Conservation (phyloP, 2,888 invertebrate species). For the Meganola albula region DNA sequence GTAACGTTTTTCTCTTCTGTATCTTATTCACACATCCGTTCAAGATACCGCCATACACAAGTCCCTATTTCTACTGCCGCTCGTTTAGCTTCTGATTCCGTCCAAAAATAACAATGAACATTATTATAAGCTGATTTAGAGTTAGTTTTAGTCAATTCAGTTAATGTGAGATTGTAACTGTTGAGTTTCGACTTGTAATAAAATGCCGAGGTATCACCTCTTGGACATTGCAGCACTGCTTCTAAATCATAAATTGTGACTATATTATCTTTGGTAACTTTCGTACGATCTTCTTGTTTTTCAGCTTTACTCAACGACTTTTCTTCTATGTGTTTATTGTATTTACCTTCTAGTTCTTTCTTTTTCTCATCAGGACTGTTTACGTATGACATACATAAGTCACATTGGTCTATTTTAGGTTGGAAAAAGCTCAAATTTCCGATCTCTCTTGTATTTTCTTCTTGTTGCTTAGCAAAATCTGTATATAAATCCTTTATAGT, state of each 20-base stretch:
- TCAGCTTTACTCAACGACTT: conserved; percentile 6
- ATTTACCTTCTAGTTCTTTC: conserved; percentile 2
- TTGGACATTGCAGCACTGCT: conserved; percentile 9
- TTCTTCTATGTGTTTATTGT: conserved; percentile 6
- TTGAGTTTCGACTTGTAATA: conserved; percentile 11
- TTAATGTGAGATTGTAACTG: conserved; percentile 6
- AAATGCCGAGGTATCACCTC: conserved; percentile 10
- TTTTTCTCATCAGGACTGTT: conserved; percentile 2
- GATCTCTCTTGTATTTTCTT: not conserved
- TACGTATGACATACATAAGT: conserved; percentile 5
- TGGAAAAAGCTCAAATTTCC: conserved; percentile 2
- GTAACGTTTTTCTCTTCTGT: conserved; percentile 13
- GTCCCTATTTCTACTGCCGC: conserved; percentile 23
- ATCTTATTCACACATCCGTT: conserved; percentile 5
- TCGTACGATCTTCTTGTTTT: conserved; percentile 5
- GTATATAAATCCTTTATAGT: conserved; percentile 4
- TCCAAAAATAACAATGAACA: conserved; percentile 18
- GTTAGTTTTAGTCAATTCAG: not conserved
- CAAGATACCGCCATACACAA: conserved; percentile 12
- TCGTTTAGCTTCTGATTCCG: conserved; percentile 23
- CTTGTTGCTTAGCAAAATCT: conserved; percentile 4
- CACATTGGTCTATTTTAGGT: conserved; percentile 10
- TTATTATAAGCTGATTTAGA: too few relatives aligned
- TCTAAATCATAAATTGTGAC: conserved; percentile 9
- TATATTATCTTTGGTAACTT: conserved; percentile 1